These are phyloP conservation scores for Cliona cf. orientalis DNA, from an alignment of 37 sponge, comb jelly and placozoan species.

Conservation along the genomic window DNA sequence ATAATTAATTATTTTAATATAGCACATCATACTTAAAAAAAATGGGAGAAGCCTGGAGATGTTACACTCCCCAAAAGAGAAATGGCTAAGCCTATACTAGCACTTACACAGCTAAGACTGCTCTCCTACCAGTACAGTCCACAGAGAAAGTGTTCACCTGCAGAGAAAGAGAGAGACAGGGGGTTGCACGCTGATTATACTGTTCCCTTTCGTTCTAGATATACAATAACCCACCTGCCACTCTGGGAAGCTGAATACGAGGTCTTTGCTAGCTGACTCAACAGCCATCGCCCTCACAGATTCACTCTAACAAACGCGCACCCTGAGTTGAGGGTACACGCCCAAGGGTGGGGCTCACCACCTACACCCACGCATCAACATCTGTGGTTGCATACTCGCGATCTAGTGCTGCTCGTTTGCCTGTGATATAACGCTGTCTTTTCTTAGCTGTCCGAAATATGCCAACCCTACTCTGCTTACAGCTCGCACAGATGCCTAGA, in stretches of 20 bases:
- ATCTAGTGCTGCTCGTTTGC: too few relatives aligned
- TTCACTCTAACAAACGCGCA: conserved; percentile 13
- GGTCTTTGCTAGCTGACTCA: neutral
- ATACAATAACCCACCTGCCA: conserved; percentile 46
- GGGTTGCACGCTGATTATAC: neutral
- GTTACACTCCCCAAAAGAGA: neutral
- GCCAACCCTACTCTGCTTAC: too few relatives aligned
- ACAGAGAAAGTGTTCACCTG: conserved; percentile 75
- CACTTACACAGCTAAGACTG: conserved; percentile 79
- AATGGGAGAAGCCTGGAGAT: too few relatives aligned
- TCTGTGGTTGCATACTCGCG: too few relatives aligned
- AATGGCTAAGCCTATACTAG: neutral
- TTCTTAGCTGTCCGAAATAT: too few relatives aligned
- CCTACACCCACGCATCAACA: too few relatives aligned
- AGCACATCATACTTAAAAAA: too few relatives aligned
- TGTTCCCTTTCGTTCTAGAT: neutral
- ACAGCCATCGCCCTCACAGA: neutral
- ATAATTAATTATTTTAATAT: too few relatives aligned
- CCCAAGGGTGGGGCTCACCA: too few relatives aligned
- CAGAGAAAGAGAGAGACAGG: neutral
- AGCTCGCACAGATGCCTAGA: too few relatives aligned
- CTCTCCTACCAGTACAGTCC: conserved; percentile 65
- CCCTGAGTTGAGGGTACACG: neutral
- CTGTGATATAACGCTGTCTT: too few relatives aligned
- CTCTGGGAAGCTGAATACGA: conserved; percentile 47